Percentiles rank a stretch among this genome's conserved stretches.
Evolutionary conservation across 2,888 invertebrate genomes (phyloP).

Genomic region (Drosophila testacea): DNA sequence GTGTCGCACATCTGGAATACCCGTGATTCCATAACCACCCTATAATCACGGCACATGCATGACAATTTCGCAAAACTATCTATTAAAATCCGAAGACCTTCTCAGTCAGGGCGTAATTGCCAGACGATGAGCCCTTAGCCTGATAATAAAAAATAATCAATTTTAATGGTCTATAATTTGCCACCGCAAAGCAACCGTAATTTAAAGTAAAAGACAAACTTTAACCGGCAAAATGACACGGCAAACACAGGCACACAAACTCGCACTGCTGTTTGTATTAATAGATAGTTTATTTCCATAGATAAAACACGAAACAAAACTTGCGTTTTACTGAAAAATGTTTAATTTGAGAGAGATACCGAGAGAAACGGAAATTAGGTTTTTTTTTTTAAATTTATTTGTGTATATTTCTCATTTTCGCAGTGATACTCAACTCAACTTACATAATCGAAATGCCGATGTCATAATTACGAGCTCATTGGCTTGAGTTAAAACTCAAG

Average conservation of each 20-base stretch:
- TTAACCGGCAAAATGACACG: conserved; percentile 56
- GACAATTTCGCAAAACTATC: conserved; percentile 38
- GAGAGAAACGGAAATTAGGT: conserved; percentile 22
- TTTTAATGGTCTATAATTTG: conserved; percentile 76
- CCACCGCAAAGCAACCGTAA: conserved; percentile 66
- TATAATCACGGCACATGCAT: conserved; percentile 33
- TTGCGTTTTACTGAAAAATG: conserved; percentile 50
- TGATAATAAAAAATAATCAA: conserved; percentile 73
- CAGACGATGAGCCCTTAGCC: conserved; percentile 31
- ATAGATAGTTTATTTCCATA: conserved; percentile 54
- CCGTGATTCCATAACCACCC: conserved; percentile 16
- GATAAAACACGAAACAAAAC: conserved; percentile 57
- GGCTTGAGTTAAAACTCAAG: conserved; percentile 57
- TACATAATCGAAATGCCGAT: conserved; percentile 63
- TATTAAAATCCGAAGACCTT: conserved; percentile 26
- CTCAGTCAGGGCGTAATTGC: conserved; percentile 17
- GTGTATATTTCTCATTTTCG: conserved; percentile 29
- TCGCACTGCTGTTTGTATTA: conserved; percentile 34
- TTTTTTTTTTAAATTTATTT: neutral
- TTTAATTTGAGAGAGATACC: conserved; percentile 25
- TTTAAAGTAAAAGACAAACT: conserved; percentile 67
- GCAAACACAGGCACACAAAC: conserved; percentile 29
- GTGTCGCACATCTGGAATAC: conserved; percentile 41
- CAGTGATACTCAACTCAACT: conserved; percentile 54
- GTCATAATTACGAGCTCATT: conserved; percentile 47